Percentiles rank a stretch among this genome's conserved stretches.
Evolutionary conservation across 2,113 vertebrate species (phyloP).

Genomic region (Corythornis vintsioides): DNA sequence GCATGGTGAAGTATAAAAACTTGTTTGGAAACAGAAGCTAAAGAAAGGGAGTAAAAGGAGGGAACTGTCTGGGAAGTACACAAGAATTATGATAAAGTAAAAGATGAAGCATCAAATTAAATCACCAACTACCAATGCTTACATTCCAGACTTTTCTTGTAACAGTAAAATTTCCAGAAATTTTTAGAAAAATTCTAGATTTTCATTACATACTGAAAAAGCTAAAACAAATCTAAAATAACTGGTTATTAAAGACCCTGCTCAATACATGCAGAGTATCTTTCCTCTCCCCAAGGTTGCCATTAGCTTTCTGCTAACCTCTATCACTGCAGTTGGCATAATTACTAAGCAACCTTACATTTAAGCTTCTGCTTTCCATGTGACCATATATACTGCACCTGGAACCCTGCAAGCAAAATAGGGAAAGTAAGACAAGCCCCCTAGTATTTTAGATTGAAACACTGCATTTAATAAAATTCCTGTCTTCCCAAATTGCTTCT

Average conservation of each 20-base stretch:
- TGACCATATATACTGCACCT: conserved; percentile 38
- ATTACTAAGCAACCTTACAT: conserved; percentile 9
- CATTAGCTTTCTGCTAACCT: conserved; percentile 39
- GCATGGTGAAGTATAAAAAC: not conserved
- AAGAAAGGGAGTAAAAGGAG: not conserved
- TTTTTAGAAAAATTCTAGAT: not conserved
- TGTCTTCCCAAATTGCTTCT: not conserved
- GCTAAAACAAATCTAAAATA: not conserved
- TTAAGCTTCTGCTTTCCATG: conserved; percentile 41
- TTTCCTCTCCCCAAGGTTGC: conserved; percentile 15
- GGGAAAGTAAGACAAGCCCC: not conserved
- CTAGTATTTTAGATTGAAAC: conserved; percentile 9
- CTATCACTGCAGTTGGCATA: conserved; percentile 28
- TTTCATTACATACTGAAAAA: not conserved
- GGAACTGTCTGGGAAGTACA: not conserved
- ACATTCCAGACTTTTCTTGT: not conserved
- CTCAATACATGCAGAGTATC: not conserved
- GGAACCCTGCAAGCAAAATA: not conserved
- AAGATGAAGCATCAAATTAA: not conserved
- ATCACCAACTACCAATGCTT: not conserved
- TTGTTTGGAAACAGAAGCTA: not conserved
- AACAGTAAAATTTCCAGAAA: not conserved
- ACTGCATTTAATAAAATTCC: not conserved
- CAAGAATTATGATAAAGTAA: not conserved
- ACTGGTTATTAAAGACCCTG: not conserved